These are phyloP conservation scores for Xanthia icteritia DNA, from an alignment of 2,888 invertebrate genomes.

Conservation along the genomic window DNA sequence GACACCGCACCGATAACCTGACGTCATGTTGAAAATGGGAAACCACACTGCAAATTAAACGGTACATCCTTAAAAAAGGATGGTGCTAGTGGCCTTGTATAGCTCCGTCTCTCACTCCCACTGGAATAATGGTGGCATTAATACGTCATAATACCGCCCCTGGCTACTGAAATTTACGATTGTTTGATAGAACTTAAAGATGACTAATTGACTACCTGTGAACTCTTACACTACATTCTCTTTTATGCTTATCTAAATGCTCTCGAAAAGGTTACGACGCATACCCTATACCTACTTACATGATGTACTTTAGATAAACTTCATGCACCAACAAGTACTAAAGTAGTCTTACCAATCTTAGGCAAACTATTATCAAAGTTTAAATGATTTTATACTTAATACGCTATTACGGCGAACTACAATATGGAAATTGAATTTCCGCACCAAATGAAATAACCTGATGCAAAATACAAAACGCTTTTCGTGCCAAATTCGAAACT, in stretches of 20 bases:
- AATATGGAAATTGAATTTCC: constrained; percentile 30
- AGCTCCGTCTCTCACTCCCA: too few species aligned
- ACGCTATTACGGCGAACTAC: not conserved
- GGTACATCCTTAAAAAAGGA: too few species aligned
- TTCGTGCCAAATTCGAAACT: constrained; percentile 41
- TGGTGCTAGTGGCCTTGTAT: too few species aligned
- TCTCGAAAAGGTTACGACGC: not conserved
- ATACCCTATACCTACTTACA: too few species aligned
- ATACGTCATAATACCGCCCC: too few species aligned
- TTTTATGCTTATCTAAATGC: not conserved
- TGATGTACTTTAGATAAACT: constrained; percentile 3
- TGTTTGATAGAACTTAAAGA: not conserved
- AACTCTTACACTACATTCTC: not conserved
- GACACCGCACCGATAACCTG: not conserved
- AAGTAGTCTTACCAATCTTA: constrained; percentile 14
- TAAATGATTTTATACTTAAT: constrained; percentile 8
- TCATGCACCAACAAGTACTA: not conserved
- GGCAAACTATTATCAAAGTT: constrained; percentile 7
- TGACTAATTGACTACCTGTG: not conserved
- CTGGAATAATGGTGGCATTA: too few species aligned
- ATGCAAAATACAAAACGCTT: constrained; percentile 35
- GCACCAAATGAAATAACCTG: constrained; percentile 9
- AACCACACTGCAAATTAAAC: not conserved
- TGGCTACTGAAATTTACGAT: not conserved
- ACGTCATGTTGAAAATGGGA: not conserved